phyloP scores from a whole-genome alignment of 2,888 invertebrate genomes.

The Nysson spinosus region DNA sequence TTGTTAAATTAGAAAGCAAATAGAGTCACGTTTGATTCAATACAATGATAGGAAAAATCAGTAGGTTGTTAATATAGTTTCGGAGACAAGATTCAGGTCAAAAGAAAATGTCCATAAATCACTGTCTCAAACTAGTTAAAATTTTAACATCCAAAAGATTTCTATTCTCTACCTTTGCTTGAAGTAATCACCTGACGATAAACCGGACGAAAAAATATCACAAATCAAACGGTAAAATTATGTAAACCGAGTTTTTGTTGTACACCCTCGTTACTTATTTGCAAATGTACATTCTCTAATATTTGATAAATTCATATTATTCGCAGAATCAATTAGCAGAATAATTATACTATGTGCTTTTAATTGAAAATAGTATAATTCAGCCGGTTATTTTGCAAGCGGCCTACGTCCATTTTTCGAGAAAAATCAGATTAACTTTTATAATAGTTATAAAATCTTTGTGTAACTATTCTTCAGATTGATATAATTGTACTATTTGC shows the following conservation, averaged over 20 bases:
- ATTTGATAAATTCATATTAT: background rate
- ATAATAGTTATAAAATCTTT: background rate
- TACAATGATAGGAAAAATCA: conserved; percentile 1
- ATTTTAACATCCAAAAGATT: background rate
- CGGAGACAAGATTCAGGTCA: conserved; percentile 4
- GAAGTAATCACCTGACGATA: no score
- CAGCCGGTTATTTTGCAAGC: no score
- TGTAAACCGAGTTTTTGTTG: no score
- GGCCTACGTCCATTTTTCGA: no score
- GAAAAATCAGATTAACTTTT: no score
- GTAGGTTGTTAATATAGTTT: background rate
- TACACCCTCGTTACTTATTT: no score
- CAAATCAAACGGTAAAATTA: no score
- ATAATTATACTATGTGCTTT: no score
- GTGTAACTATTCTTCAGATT: background rate
- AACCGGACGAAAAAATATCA: no score
- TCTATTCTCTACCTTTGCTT: background rate
- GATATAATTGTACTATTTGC: background rate
- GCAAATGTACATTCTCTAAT: background rate
- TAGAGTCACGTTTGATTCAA: background rate
- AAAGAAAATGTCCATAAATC: background rate
- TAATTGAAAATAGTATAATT: no score
- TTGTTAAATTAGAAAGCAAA: background rate
- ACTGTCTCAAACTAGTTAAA: background rate
- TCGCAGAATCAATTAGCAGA: conserved; percentile 6